phyloP scores from a whole-genome alignment of 2,113 vertebrate species.

The Brachypodius melanocephalos region DNA sequence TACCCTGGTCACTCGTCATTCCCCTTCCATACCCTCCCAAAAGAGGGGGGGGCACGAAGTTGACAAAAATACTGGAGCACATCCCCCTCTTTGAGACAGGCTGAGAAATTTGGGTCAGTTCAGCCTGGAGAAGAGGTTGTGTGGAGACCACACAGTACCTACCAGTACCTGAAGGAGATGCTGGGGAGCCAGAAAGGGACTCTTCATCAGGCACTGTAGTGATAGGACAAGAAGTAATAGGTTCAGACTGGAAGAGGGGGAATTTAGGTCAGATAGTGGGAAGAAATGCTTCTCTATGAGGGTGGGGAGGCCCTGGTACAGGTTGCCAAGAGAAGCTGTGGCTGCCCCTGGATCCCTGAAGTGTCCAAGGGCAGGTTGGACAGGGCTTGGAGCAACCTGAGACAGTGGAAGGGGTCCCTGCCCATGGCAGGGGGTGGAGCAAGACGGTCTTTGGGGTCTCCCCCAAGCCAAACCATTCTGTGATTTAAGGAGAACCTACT shows the following conservation, averaged over 20 bases:
- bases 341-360: neutral
- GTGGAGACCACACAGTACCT: neutral
- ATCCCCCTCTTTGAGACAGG: neutral
- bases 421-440: neutral
- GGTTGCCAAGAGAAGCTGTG: neutral
- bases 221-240: neutral
- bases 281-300: neutral
- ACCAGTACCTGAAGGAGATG: too few relatives aligned
- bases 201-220: rapidly evolving
- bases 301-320: neutral
- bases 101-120: neutral
- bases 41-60: neutral
- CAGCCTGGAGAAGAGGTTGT: neutral
- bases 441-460: neutral
- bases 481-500: neutral
- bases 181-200: neutral
- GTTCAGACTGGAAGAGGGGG: neutral
- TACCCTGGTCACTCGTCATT: neutral
- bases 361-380: neutral
- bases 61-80: neutral
- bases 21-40: neutral
- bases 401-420: rapidly evolving
- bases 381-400: neutral
- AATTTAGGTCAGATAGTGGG: neutral
- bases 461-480: neutral